Evolutionary conservation across 2,888 invertebrate species (phyloP).

Genomic region (Heteromurus nitidus): DNA sequence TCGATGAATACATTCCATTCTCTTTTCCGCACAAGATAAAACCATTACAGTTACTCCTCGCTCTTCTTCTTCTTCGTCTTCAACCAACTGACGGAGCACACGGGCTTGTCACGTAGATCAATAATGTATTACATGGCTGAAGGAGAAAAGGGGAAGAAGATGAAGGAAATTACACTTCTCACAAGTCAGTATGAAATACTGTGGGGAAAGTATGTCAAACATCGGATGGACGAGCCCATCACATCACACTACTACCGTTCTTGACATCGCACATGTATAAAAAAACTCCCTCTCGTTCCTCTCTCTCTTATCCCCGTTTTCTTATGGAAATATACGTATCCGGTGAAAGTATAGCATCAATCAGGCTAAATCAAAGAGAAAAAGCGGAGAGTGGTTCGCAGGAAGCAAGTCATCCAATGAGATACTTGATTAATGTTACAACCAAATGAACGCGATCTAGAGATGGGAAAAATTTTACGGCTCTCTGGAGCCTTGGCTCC

Average conservation of each 20-base stretch:
- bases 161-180: conserved; percentile 51
- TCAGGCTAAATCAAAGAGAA: conserved; percentile 30
- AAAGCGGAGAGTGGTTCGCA: conserved; percentile 8
- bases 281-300: neutral
- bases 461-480: conserved; percentile 47
- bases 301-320: conserved; percentile 9
- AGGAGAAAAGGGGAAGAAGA: conserved; percentile 16
- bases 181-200: neutral
- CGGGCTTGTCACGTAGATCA: conserved; percentile 55
- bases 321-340: conserved; percentile 6
- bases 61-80: too few relatives aligned
- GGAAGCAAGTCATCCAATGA: conserved; percentile 46
- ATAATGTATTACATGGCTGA: conserved; percentile 42
- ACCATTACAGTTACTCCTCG: conserved; percentile 18
- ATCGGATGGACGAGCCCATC: conserved; percentile 45
- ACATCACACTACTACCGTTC: neutral
- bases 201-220: conserved; percentile 50
- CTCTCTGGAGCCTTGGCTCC: conserved; percentile 60
- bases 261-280: conserved; percentile 17
- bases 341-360: conserved; percentile 37
- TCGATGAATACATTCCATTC: too few relatives aligned
- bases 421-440: conserved; percentile 67
- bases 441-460: conserved; percentile 61
- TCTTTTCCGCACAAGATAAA: conserved; percentile 6
- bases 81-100: conserved; percentile 7